Evolutionary conservation across 2,797 vertebrate species (phyloP), one percentile per base, ranked within the genome.

Genomic region (Ctenochaetus hawaiiensis): DNA sequence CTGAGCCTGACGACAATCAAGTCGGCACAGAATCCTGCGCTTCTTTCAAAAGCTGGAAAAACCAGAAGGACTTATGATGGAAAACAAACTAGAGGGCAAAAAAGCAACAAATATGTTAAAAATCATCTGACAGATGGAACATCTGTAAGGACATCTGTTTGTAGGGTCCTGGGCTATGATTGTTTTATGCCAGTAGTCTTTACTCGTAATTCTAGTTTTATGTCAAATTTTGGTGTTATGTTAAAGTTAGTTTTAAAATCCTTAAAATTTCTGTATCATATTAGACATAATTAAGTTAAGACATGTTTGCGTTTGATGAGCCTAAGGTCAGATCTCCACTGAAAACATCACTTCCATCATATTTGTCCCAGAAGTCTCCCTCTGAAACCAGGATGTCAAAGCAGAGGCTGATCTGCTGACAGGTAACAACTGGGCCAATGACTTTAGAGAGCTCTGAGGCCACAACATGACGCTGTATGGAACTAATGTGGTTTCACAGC

Each of bases 391-490:
- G 22, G 23, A 45, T 70, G 66, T 51, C 16, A 71, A 39, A 70
- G 22, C 67, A 86, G 52, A 60, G 67, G 65, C 37, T 71, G 62
- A 30, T 77, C 37, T 63, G 17, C 47, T 22, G 44, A 60, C 2
- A 5, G 41, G 53, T 26, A 44, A 72, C 58, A 73, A 81, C 59
- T 49, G 66, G 67, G 53, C 54, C 66, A 72, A 48, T 22, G 67
- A 56, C 59, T 76, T 77, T 48, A 67, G 23, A 71, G 67, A 76
- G 79, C 26, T 22, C 77, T 30, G 77, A 64, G 76, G 63, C 51
- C 57, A 54, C 39, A 75, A 49, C 62, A 59, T 20, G 69, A 72
- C 14, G 20, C 67, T 80, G 71, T 77, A 81, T 77, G 79, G 71
- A 67, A 78, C 59, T 70, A 44, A 67, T 79, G 70, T 82, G 41